These are phyloP conservation scores for Hydraecia micacea DNA, from an alignment of 2,888 invertebrate genomes.

Conservation along the genomic window DNA sequence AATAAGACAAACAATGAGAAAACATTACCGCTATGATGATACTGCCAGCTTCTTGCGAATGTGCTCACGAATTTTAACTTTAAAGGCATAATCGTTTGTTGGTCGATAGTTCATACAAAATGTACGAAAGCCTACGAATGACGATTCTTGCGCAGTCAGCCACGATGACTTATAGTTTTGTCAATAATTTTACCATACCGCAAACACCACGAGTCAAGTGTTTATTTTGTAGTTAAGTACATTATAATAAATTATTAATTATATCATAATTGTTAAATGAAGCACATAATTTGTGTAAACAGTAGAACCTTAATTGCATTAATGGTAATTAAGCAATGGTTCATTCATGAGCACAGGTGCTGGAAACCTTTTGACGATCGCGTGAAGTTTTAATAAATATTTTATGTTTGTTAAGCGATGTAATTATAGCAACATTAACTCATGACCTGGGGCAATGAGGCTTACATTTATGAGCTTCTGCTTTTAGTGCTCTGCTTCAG, in stretches of 20 bases:
- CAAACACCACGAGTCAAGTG: neutral
- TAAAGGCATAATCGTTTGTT: too few species aligned
- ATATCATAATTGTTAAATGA: constrained; percentile 23
- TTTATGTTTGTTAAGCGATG: neutral
- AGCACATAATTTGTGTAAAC: constrained; percentile 27
- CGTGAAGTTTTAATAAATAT: constrained; percentile 8
- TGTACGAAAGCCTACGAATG: neutral
- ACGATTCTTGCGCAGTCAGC: neutral
- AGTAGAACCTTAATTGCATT: constrained; percentile 38
- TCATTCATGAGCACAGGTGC: constrained; percentile 30
- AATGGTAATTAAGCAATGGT: constrained; percentile 44
- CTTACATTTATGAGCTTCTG: neutral
- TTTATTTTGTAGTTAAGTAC: neutral
- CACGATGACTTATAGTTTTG: neutral
- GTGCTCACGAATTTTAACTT: too few species aligned
- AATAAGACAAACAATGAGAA: too few species aligned
- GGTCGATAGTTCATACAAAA: neutral
- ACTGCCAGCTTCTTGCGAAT: too few species aligned
- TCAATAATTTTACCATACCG: neutral
- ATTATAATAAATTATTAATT: constrained; percentile 8
- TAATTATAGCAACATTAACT: neutral
- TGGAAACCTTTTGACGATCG: constrained; percentile 11
- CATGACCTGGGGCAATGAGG: neutral
- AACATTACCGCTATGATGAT: too few species aligned
- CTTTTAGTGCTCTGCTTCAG: neutral